Conservation (phyloP, 2,888 invertebrate genomes). For the Blera fallax region DNA sequence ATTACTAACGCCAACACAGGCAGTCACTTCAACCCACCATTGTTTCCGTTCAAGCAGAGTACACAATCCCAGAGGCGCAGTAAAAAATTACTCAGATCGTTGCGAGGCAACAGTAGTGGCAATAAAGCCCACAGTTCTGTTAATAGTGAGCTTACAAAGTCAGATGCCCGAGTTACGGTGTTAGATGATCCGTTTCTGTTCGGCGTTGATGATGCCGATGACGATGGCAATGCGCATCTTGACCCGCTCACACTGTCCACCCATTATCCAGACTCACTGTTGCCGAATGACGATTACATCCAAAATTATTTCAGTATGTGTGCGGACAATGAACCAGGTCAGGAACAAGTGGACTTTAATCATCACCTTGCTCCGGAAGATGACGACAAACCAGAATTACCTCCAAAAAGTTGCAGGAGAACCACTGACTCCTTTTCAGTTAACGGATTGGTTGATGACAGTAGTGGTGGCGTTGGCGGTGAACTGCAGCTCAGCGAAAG, state of each 20-base stretch:
- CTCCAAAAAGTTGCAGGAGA: slow-evolving; percentile 50
- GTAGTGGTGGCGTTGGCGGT: slow-evolving; percentile 44
- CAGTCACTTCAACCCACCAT: slow-evolving; percentile 69
- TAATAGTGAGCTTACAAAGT: slow-evolving; percentile 76
- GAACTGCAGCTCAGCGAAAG: slow-evolving; percentile 79
- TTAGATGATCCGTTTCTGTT: slow-evolving; percentile 81
- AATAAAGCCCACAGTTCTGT: slow-evolving; percentile 43
- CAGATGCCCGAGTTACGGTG: slow-evolving; percentile 80
- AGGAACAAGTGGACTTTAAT: slow-evolving; percentile 65
- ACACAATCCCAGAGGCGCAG: slow-evolving; percentile 69
- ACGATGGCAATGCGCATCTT: slow-evolving; percentile 24
- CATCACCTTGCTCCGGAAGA: slow-evolving; percentile 64
- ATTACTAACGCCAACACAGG: slow-evolving; percentile 66
- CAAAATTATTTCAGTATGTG: slow-evolving; percentile 77
- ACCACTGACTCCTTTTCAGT: neutral
- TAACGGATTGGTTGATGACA: slow-evolving; percentile 4
- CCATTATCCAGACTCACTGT: slow-evolving; percentile 60
- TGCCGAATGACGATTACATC: slow-evolving; percentile 76
- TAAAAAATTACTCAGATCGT: slow-evolving; percentile 79
- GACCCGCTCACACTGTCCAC: slow-evolving; percentile 58
- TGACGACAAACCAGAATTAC: slow-evolving; percentile 56
- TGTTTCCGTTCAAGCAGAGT: slow-evolving; percentile 72
- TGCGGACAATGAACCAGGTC: slow-evolving; percentile 72
- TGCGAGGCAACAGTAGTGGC: slow-evolving; percentile 77
- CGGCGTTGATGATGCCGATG: slow-evolving; percentile 76